Conservation (phyloP, 2,797 vertebrate genomes). For the Mico argentatus region DNA sequence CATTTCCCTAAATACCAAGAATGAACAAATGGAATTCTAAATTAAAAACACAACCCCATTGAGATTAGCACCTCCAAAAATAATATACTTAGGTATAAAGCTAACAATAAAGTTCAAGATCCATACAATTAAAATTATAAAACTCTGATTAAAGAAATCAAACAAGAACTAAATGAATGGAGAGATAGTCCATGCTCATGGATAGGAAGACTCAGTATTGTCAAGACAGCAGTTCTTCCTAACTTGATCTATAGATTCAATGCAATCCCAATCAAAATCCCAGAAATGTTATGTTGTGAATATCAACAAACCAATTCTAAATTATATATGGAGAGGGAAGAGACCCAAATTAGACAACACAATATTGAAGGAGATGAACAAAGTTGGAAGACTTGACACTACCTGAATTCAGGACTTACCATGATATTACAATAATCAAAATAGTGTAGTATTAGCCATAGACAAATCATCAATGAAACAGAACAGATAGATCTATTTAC, state of each 20-base stretch:
- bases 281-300: neutral
- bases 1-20: neutral
- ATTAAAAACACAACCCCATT: neutral
- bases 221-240: neutral
- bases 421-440: neutral
- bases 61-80: neutral
- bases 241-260: neutral
- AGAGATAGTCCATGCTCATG: neutral
- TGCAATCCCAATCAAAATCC: neutral
- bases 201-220: neutral
- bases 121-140: neutral
- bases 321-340: neutral
- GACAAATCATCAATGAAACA: neutral
- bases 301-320: neutral
- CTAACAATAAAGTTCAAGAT: neutral
- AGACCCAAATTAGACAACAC: neutral
- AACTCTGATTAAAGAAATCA: neutral
- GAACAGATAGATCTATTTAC: neutral
- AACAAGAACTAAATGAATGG: neutral
- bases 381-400: neutral
- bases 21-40: neutral
- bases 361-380: neutral
- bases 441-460: neutral
- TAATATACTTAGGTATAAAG: neutral
- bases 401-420: neutral